Base-by-base conservation (phyloP, 2,797 vertebrate genomes). In the Moxostoma hubbsi region DNA sequence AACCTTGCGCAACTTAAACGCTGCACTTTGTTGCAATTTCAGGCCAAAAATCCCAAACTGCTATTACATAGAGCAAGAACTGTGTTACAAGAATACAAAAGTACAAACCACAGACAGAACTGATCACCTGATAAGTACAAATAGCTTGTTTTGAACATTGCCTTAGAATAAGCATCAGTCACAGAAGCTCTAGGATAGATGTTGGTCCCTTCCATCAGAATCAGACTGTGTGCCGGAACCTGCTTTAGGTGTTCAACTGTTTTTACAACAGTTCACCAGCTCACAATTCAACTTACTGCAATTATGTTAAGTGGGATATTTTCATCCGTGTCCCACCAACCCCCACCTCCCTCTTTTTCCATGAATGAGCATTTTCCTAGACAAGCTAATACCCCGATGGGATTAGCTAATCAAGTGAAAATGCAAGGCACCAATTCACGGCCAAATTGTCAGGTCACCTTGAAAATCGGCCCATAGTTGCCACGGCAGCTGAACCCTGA, bases 401-500 rank as follows among this genome's bases (percentile, higher is more conserved):
- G 82, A 86, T 89, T 86, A 85, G 78, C 82, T 85, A 86, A 88
- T 88, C 86, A 87, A 83, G 82, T 78, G 78, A 69, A 80, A 87
- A 86, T 88, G 82, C 79, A 84, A 87, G 77, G 78, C 79, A 81
- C 69, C 69, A 82, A 85, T 88, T 89, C 81, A 87, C 85, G 79
- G 65, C 62, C 64, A 64, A 88, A 84, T 79, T 79, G 67, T 83
- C 69, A 54, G 84, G 79, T 88, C 84, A 87, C 84, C 81, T 85
- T 83, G 81, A 87, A 83, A 76, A 76, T 76, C 57, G 63, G 65
- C 73, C 54, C 47, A 66, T 57, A 12, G 8, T 64, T 76, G 75
- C 45, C 46, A 47, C 73, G 65, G 79, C 49, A 75, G 68, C 11
- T 58, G 75, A 80, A 83, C 76, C 76, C 77, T 24, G 64, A 77